phyloP scores from a whole-genome alignment of 2,113 vertebrate genomes.

The Galbula dea region DNA sequence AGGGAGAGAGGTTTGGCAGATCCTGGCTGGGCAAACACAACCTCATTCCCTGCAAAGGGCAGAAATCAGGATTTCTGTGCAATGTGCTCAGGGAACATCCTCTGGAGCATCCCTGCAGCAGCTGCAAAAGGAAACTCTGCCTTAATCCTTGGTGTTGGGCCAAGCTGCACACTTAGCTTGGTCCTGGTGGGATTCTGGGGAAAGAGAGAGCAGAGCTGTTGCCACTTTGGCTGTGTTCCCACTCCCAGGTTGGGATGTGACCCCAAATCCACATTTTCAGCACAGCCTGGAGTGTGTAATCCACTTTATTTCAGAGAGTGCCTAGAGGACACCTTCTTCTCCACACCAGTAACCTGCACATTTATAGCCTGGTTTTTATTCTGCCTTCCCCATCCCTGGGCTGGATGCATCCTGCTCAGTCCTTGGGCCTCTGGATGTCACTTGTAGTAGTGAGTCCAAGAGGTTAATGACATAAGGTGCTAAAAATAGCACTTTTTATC shows the following conservation, averaged over 20 bases:
- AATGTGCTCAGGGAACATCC: rapidly evolving
- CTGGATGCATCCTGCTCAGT: not conserved
- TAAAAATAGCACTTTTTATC: not conserved
- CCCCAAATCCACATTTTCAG: not conserved
- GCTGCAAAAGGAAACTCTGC: not conserved
- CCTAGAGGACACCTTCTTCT: rapidly evolving
- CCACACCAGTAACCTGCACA: rapidly evolving
- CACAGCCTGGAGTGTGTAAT: not conserved
- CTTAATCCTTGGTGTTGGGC: rapidly evolving
- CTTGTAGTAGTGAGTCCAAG: rapidly evolving
- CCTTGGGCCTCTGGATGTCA: not conserved
- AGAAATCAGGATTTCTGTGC: not conserved
- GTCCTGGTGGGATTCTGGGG: not conserved
- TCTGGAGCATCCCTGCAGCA: not conserved
- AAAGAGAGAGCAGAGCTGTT: not conserved
- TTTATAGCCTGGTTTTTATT: not conserved
- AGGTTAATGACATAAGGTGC: not conserved
- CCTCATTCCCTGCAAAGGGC: not conserved
- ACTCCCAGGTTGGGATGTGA: not conserved
- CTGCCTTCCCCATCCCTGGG: not conserved
- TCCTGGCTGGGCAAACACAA: not conserved
- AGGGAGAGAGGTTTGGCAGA: not conserved
- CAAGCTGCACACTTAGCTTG: rapidly evolving
- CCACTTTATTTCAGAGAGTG: not conserved
- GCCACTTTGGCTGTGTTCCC: rapidly evolving